These are phyloP conservation scores for Phainopepla nitens DNA, from an alignment of 2,113 vertebrate genomes.

Conservation along the genomic window DNA sequence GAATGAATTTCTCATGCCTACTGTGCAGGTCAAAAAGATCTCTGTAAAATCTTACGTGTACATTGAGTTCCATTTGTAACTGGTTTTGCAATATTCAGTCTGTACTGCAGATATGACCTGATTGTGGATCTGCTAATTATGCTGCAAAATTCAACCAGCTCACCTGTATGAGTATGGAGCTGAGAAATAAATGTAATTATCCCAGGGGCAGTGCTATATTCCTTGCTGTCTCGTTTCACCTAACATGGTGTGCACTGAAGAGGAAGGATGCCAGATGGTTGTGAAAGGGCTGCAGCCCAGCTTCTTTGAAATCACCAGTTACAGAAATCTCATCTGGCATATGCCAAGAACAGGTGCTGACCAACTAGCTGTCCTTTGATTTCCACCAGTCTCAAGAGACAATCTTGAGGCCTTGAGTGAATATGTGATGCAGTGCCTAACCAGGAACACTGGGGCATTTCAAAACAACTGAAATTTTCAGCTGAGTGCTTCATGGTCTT, in stretches of 20 bases:
- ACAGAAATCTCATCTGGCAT: not conserved
- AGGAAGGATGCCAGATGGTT: not conserved
- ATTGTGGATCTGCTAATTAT: not conserved
- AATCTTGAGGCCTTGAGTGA: not conserved
- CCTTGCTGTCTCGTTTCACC: not conserved
- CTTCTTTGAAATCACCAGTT: not conserved
- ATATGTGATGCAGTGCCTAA: not conserved
- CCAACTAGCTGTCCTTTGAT: not conserved
- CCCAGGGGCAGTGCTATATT: not conserved
- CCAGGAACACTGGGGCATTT: not conserved
- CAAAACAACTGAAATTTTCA: not conserved
- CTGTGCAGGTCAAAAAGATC: not conserved
- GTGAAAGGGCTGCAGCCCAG: not conserved
- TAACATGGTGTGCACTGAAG: not conserved
- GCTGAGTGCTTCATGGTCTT: not conserved
- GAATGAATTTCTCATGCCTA: not conserved
- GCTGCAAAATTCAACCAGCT: not conserved
- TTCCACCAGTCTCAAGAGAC: not conserved
- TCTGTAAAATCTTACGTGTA: not conserved
- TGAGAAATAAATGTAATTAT: not conserved
- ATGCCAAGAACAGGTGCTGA: not conserved
- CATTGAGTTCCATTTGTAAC: not conserved
- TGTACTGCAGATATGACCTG: not conserved
- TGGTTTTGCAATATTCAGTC: not conserved
- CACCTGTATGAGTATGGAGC: not conserved